A percentile compares a stretch with the other conserved stretches of the same genome.
Evolutionary conservation across 2,113 vertebrate genomes (phyloP).

Genomic region (Aptenodytes patagonicus): DNA sequence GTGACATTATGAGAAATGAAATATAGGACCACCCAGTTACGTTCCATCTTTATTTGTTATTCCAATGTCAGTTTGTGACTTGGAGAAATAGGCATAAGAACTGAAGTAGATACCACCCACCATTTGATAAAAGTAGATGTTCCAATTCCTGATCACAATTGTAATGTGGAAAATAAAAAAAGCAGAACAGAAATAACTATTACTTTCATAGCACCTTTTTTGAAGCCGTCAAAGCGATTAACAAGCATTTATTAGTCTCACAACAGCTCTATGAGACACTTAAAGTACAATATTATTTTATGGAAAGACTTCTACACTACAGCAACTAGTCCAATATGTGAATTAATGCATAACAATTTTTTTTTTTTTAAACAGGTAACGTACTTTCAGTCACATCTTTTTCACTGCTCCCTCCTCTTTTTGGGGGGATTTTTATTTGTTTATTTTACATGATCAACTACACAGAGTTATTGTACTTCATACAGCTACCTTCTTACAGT

Average conservation of each 20-base stretch:
- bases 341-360: neutral
- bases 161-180: conserved; percentile 16
- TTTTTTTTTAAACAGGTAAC: neutral
- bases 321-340: neutral
- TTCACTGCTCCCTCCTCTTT: accelerated
- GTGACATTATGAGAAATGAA: neutral
- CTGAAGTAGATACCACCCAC: conserved; percentile 48
- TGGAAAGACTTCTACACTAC: neutral
- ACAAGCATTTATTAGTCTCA: conserved; percentile 43
- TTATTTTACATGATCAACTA: neutral
- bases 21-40: neutral
- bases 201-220: conserved; percentile 30
- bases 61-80: conserved; percentile 15
- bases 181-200: conserved; percentile 48
- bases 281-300: neutral
- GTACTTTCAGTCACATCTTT: neutral
- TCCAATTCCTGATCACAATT: conserved; percentile 46
- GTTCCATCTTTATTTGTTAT: conserved; percentile 23
- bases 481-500: neutral
- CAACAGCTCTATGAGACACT: neutral
- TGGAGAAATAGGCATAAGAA: conserved; percentile 1
- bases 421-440: neutral
- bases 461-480: neutral
- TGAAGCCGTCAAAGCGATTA: conserved; percentile 44
- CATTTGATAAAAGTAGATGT: conserved; percentile 47